A percentile compares a stretch with the other conserved stretches of the same genome.
These are phyloP conservation scores for Aythya baeri DNA, from an alignment of 2,113 vertebrate genomes.

Conservation along the genomic window DNA sequence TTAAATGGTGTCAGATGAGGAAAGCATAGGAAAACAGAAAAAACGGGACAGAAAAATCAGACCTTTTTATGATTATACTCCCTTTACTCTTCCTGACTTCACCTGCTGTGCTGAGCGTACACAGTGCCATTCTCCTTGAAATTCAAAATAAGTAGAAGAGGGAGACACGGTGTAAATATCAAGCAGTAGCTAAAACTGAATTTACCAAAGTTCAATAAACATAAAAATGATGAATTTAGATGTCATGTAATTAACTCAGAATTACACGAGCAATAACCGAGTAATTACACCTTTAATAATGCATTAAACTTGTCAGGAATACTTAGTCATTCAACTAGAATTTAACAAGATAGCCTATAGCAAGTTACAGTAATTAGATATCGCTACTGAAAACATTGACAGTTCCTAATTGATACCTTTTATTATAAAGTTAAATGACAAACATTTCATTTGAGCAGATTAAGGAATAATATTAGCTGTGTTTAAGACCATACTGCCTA, in stretches of 20 bases:
- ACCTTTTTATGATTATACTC: not conserved
- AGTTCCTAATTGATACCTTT: conserved; percentile 82
- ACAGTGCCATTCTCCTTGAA: not conserved
- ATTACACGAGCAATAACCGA: conserved; percentile 83
- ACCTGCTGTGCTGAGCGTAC: not conserved
- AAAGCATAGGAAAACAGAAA: not conserved
- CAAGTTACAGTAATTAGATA: conserved; percentile 83
- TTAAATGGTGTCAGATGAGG: not conserved
- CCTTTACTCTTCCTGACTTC: not conserved
- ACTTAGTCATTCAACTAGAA: conserved; percentile 82
- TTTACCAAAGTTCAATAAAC: conserved; percentile 83
- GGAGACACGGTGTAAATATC: conserved; percentile 42
- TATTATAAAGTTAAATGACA: conserved; percentile 80
- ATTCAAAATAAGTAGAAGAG: conserved; percentile 20
- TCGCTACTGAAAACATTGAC: conserved; percentile 81
- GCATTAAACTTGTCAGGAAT: conserved; percentile 84
- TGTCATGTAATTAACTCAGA: conserved; percentile 83
- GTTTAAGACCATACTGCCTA: conserved; percentile 59
- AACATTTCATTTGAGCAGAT: conserved; percentile 75
- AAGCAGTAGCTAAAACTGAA: conserved; percentile 74
- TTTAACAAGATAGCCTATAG: conserved; percentile 84
- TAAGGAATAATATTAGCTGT: conserved; percentile 66
- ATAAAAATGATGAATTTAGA: conserved; percentile 85
- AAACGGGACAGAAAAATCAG: not conserved
- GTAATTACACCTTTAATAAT: conserved; percentile 86